Conservation (phyloP, 1,140 invertebrate species). For the Schlechtendalia chinensis region DNA sequence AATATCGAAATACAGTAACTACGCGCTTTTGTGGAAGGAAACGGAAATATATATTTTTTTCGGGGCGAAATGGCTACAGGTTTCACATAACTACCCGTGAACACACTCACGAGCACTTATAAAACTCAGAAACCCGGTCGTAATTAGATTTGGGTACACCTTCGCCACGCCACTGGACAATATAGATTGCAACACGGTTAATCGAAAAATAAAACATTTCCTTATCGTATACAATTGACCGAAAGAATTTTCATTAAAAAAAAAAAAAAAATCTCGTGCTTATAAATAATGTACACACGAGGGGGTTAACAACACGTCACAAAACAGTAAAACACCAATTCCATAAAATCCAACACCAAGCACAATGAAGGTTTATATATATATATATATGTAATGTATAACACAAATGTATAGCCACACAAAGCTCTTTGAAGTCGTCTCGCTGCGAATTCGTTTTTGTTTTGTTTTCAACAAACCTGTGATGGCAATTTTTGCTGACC, state of each 20-base stretch:
- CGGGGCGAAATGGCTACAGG: too few relatives aligned
- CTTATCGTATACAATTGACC: neutral
- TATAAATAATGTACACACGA: neutral
- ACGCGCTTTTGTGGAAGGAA: too few relatives aligned
- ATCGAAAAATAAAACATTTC: neutral
- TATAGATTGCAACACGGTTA: too few relatives aligned
- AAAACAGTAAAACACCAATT: slow-evolving; percentile 39
- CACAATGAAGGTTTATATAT: slow-evolving; percentile 21
- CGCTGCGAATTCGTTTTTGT: slow-evolving; percentile 29
- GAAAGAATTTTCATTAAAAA: slow-evolving; percentile 44
- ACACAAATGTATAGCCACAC: neutral
- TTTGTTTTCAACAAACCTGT: slow-evolving; percentile 79
- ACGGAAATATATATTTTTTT: too few relatives aligned
- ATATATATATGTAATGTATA: too few relatives aligned
- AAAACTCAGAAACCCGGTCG: too few relatives aligned
- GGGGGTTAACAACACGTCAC: too few relatives aligned
- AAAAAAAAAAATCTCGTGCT: slow-evolving; percentile 24
- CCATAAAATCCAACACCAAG: slow-evolving; percentile 48
- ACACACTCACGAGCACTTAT: too few relatives aligned
- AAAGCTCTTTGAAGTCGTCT: slow-evolving; percentile 44
- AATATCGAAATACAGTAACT: too few relatives aligned
- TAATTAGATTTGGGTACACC: too few relatives aligned
- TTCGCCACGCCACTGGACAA: too few relatives aligned
- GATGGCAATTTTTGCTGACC: slow-evolving; percentile 99
- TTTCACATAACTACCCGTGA: too few relatives aligned